phyloP scores from a whole-genome alignment of 1,140 invertebrate genomes.

The Agrypnia vestita region DNA sequence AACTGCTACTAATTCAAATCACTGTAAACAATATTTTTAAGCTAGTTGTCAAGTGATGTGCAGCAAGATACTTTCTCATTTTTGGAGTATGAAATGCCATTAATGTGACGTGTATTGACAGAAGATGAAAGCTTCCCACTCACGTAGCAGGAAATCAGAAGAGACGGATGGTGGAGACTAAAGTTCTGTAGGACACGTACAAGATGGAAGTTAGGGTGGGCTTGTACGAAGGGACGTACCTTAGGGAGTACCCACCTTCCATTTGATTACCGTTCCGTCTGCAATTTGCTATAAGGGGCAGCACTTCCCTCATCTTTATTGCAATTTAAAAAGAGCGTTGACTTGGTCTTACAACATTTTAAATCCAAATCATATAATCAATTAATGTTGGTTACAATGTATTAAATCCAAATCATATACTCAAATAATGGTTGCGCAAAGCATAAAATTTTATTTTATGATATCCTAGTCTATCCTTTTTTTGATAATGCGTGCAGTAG shows the following conservation, averaged over 20 bases:
- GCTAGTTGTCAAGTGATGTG: background rate
- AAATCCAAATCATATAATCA: background rate
- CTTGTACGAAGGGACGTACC: constrained; percentile 42
- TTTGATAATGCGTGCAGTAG: too few relatives aligned
- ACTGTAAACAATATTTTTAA: too few relatives aligned
- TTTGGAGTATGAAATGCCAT: background rate
- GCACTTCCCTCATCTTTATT: constrained; percentile 52
- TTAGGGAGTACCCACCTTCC: constrained; percentile 54
- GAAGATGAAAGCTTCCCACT: constrained; percentile 43
- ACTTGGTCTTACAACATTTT: background rate
- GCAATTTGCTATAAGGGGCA: constrained; percentile 53
- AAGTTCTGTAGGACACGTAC: constrained; percentile 40
- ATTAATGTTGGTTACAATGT: background rate
- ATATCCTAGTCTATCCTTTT: too few relatives aligned
- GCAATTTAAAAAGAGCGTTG: constrained; percentile 48
- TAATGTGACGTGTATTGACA: constrained; percentile 40
- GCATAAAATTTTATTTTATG: too few relatives aligned
- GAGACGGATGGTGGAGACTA: constrained; percentile 20
- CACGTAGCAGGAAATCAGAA: constrained; percentile 36
- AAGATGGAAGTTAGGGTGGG: constrained; percentile 31
- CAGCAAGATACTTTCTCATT: background rate
- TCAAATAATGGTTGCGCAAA: too few relatives aligned
- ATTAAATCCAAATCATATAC: too few relatives aligned
- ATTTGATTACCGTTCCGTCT: constrained; percentile 61
- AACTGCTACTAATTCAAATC: too few relatives aligned